These are phyloP conservation scores for Entomobrya multifasciata DNA, from an alignment of 2,888 invertebrate species.

Conservation along the genomic window DNA sequence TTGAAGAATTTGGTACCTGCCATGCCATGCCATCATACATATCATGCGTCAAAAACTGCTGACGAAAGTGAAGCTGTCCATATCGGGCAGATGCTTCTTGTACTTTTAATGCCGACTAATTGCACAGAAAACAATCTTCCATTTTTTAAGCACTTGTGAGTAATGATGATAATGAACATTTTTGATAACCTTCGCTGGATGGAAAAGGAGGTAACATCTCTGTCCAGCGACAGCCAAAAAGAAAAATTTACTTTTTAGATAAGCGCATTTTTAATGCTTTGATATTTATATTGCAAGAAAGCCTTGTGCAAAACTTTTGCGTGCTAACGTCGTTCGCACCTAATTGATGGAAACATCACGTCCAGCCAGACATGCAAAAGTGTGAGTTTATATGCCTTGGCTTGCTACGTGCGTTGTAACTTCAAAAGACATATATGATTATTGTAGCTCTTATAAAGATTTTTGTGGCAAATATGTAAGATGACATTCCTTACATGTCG, in stretches of 20 bases:
- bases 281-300: background rate
- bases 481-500: constrained; percentile 58
- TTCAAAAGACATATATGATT: background rate
- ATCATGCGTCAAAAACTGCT: background rate
- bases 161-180: constrained; percentile 25
- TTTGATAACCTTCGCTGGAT: constrained; percentile 57
- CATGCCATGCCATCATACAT: background rate
- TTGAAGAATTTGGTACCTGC: background rate
- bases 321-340: constrained; percentile 58
- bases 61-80: constrained; percentile 29
- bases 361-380: background rate
- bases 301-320: background rate
- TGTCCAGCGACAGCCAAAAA: constrained; percentile 35
- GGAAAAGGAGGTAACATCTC: constrained; percentile 52
- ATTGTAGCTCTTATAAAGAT: background rate
- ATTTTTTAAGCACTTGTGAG: background rate
- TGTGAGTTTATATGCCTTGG: constrained; percentile 29
- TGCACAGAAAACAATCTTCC: constrained; percentile 30
- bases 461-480: background rate
- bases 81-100: background rate
- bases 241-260: background rate
- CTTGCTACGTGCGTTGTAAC: background rate
- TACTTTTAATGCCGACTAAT: constrained; percentile 25
- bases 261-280: background rate
- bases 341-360: constrained; percentile 57